Base-by-base conservation (phyloP, 2,113 vertebrate species). In the Athene noctua region DNA sequence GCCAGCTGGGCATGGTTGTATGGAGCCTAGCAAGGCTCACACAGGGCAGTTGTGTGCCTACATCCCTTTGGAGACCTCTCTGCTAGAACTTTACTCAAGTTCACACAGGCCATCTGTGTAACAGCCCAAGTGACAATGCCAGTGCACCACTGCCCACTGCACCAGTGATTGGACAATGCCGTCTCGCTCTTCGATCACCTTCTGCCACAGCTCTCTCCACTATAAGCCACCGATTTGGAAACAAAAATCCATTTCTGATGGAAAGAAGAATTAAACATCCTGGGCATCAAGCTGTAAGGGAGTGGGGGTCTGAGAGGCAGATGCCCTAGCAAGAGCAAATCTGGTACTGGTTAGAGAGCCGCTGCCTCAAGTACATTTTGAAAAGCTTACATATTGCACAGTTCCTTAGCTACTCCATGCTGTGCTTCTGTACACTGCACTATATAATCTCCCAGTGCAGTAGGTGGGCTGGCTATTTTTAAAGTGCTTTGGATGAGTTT, bases 391-490 rank as follows among this genome's bases (percentile, higher is more conserved):
- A 78, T 83, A 79, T 52, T 94, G 67, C 85, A 75, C 3, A 9
- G 83, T 9, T 96, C 81, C 93, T 91, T 88, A 95, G 90, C 80
- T 93, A 89, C 86, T 93, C 88, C 61, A 79, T 92, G 81, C 78
- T 89, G 72, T 73, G 90, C 83, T 84, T 92, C 94, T 95, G 80
- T 94, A 89, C 52, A 26, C 81, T 93, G 87, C 71, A 86, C 88
- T 95, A 80, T 77, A 95, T 95, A 85, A 95, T 96, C 97, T 97
- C 80, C 65, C 92, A 89, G 80, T 94, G 92, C 94, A 88, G 79
- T 95, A 93, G 96, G 98, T 97, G 95, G 94, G 94, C 96, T 96
- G 96, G 88, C 80, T 95, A 96, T 96, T 98, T 98, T 97, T 97
- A 97, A 96, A 97, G 92, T 89, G 95, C 96, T 97, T 93, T 90